Conservation (phyloP, 2,797 vertebrate species). For the Propithecus perrieri region DNA sequence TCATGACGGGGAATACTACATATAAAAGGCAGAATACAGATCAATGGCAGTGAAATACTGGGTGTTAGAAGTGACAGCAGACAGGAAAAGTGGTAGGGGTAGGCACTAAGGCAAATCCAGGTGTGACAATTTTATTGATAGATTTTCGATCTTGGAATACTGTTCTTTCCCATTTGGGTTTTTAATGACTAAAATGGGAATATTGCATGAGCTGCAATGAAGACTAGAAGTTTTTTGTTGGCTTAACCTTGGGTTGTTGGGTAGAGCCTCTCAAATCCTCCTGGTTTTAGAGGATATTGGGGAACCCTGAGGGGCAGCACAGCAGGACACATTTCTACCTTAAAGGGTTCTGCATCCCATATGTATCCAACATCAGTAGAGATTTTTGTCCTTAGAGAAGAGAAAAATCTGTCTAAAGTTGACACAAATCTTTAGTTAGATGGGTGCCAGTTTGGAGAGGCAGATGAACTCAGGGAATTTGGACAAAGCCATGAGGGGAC, state of each 20-base stretch:
- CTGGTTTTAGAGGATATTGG: background rate
- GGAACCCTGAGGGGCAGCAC: too few species aligned
- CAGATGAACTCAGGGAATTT: background rate
- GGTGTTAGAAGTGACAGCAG: background rate
- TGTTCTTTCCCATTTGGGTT: background rate
- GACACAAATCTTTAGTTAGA: background rate
- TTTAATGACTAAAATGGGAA: background rate
- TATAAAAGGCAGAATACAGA: background rate
- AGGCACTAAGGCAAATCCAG: background rate
- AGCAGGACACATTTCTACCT: background rate
- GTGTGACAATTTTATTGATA: background rate
- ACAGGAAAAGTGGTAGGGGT: background rate
- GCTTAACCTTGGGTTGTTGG: background rate
- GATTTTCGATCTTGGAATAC: too few species aligned
- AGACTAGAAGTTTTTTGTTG: background rate
- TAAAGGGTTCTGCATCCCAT: background rate
- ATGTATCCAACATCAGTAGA: background rate
- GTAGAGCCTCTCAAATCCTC: background rate
- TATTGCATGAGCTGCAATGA: background rate
- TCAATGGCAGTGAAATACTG: background rate
- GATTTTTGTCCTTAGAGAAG: background rate
- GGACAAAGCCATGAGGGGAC: background rate
- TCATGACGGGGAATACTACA: too few species aligned
- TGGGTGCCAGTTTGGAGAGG: background rate
- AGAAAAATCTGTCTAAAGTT: background rate